Percentiles rank a stretch among this genome's conserved stretches.
Evolutionary conservation across 92 coral and sea anemone species (phyloP).

Genomic region (Palythoa grandiflora): DNA sequence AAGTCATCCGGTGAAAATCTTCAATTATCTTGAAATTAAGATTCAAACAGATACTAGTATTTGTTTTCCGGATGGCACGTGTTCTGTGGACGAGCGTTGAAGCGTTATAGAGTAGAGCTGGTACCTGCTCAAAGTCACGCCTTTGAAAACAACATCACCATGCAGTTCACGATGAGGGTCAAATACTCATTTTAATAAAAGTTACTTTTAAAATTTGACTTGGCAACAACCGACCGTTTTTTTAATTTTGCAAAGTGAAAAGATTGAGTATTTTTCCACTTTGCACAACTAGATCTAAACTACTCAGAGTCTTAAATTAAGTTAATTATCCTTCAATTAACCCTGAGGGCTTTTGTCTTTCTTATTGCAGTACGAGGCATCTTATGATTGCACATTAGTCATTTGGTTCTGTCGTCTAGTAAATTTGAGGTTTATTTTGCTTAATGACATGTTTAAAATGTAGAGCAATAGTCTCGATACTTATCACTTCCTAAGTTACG

Average conservation of each 20-base stretch:
- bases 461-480: too few species aligned
- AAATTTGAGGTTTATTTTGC: too few species aligned
- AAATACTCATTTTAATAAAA: background rate
- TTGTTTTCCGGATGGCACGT: background rate
- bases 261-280: background rate
- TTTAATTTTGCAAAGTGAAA: background rate
- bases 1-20: background rate
- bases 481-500: too few species aligned
- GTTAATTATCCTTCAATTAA: background rate
- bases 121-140: constrained; percentile 38
- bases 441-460: too few species aligned
- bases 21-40: constrained; percentile 18
- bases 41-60: constrained; percentile 3
- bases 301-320: background rate
- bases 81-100: constrained; percentile 14
- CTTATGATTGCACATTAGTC: too few species aligned
- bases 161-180: background rate
- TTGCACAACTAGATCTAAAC: background rate
- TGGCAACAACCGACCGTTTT: background rate
- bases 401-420: too few species aligned
- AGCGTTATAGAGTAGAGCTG: constrained; percentile 8
- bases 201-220: too few species aligned
- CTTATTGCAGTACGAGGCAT: background rate
- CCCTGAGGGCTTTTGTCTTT: background rate
- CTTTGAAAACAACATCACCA: constrained; percentile 3